Percentiles rank a stretch among this genome's conserved stretches.
Conservation (phyloP, 2,888 invertebrate species). For the Carcina quercana region DNA sequence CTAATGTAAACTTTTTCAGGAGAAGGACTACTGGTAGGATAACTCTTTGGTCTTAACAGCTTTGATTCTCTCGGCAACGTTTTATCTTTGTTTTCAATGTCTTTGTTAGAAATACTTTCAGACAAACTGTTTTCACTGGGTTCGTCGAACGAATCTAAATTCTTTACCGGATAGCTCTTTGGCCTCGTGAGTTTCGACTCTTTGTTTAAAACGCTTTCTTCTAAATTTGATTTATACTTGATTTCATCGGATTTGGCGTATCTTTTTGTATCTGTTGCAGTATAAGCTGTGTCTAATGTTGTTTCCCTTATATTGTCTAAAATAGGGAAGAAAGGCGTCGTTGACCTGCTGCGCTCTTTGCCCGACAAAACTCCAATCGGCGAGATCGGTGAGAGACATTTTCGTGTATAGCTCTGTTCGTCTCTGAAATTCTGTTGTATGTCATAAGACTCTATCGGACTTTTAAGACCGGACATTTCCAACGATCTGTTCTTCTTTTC, state of each 20-base stretch:
- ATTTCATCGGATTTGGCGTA: slow-evolving; percentile 23
- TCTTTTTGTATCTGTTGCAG: slow-evolving; percentile 23
- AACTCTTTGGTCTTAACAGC: slow-evolving; percentile 75
- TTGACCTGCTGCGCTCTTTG: slow-evolving; percentile 63
- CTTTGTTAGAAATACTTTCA: slow-evolving; percentile 28
- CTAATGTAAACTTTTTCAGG: slow-evolving; percentile 53
- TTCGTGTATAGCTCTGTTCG: slow-evolving; percentile 32
- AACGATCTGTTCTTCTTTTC: slow-evolving; percentile 71
- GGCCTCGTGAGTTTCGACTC: slow-evolving; percentile 67
- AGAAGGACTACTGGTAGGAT: slow-evolving; percentile 66
- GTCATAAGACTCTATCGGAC: slow-evolving; percentile 34
- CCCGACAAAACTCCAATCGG: slow-evolving; percentile 25
- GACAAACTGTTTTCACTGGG: slow-evolving; percentile 27
- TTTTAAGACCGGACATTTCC: slow-evolving; percentile 36
- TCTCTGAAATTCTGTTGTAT: slow-evolving; percentile 32
- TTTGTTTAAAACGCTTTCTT: slow-evolving; percentile 38
- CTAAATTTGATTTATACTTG: slow-evolving; percentile 32
- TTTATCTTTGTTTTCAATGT: slow-evolving; percentile 32
- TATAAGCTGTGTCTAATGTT: slow-evolving; percentile 35
- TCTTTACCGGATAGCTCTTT: slow-evolving; percentile 74
- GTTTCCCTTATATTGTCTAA: slow-evolving; percentile 65
- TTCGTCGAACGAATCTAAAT: slow-evolving; percentile 43
- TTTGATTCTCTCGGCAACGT: slow-evolving; percentile 48
- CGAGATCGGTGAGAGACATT: slow-evolving; percentile 51
- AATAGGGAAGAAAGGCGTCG: slow-evolving; percentile 67